phyloP scores from a whole-genome alignment of 1,140 invertebrate species.

The Oedothorax gibbosus region DNA sequence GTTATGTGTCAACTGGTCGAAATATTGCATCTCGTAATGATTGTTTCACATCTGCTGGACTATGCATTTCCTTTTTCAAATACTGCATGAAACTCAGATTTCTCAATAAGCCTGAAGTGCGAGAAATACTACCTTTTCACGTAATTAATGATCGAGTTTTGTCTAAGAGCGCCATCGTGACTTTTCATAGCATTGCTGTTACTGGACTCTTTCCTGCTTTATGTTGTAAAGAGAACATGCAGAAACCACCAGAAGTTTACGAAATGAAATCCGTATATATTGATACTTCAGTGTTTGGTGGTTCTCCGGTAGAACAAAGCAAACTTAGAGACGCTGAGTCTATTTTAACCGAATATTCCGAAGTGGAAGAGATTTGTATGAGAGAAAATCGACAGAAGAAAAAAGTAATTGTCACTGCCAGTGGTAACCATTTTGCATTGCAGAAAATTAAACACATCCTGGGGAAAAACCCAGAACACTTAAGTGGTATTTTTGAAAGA shows the following conservation, averaged over 20 bases:
- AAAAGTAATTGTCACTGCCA: conserved; percentile 23
- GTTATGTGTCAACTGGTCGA: neutral
- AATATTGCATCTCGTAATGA: neutral
- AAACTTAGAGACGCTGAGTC: conserved; percentile 18
- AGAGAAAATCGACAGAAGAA: conserved; percentile 30
- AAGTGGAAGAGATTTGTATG: neutral
- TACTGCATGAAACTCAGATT: conserved; percentile 42
- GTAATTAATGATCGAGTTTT: conserved; percentile 20
- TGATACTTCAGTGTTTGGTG: neutral
- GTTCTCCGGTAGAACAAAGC: conserved; percentile 12
- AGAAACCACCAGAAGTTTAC: neutral
- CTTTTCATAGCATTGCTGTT: conserved; percentile 35
- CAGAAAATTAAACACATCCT: neutral
- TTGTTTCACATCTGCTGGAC: neutral
- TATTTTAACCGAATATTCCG: neutral
- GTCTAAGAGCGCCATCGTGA: neutral
- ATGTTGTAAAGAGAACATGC: conserved; percentile 1
- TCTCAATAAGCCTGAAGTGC: conserved; percentile 11
- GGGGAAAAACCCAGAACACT: neutral
- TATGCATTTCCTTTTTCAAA: conserved; percentile 40
- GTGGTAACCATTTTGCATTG: neutral
- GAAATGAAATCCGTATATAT: conserved; percentile 18
- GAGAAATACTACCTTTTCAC: conserved; percentile 7
- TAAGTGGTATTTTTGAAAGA: too few relatives aligned
- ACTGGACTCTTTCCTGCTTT: conserved; percentile 18